Conservation (phyloP, 2,113 vertebrate genomes). For the Passer montanus region DNA sequence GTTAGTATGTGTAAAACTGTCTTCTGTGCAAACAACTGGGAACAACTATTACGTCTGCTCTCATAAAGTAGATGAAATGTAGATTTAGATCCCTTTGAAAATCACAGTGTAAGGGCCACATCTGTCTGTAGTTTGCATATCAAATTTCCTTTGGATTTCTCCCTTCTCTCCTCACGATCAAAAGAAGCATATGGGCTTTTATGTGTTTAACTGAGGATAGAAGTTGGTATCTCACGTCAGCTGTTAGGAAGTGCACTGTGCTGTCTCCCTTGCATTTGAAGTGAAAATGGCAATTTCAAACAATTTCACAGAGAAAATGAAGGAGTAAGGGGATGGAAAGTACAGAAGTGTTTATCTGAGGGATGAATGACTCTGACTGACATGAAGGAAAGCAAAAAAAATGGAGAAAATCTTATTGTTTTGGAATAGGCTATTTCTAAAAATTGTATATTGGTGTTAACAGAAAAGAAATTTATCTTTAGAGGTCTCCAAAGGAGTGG, state of each 20-base stretch:
- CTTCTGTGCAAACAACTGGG: not conserved
- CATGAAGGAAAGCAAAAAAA: not conserved
- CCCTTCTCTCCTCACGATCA: not conserved
- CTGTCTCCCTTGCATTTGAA: slow-evolving; percentile 32
- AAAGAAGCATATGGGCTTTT: slow-evolving; percentile 31
- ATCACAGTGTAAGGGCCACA: not conserved
- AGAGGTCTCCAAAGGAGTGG: not conserved
- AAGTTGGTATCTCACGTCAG: not conserved
- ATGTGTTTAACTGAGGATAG: not conserved
- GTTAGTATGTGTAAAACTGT: not conserved
- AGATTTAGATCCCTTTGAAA: slow-evolving; percentile 12
- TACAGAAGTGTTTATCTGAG: not conserved
- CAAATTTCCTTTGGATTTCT: not conserved
- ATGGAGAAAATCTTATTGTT: not conserved
- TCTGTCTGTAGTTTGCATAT: slow-evolving; percentile 2
- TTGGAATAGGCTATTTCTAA: not conserved
- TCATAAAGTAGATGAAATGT: not conserved
- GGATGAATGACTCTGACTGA: not conserved
- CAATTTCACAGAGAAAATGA: slow-evolving; percentile 51
- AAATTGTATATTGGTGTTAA: not conserved
- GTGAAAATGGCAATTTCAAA: slow-evolving; percentile 54
- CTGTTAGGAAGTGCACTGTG: slow-evolving; percentile 6
- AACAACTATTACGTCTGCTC: not conserved
- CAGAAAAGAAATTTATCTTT: not conserved
- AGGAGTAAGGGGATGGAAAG: not conserved